These are phyloP conservation scores for Craseonycteris thonglongyai DNA, from an alignment of 2,113 vertebrate genomes.

Conservation along the genomic window DNA sequence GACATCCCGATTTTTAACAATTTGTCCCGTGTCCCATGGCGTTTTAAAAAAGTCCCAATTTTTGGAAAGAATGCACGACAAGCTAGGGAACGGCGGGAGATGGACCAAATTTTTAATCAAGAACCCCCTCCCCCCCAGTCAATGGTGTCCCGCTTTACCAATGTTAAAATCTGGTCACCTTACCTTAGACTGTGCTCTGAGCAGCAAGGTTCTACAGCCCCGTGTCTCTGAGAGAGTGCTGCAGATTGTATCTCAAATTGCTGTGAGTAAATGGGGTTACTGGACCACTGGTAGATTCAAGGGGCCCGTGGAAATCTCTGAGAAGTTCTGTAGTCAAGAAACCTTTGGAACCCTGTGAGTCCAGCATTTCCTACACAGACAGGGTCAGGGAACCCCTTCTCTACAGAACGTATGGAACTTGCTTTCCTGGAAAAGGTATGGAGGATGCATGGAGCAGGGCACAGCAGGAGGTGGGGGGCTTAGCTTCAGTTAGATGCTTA, in stretches of 20 bases:
- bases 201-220: background rate
- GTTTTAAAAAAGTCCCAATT: no score
- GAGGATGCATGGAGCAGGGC: background rate
- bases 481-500: background rate
- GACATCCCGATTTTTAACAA: no score
- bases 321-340: background rate
- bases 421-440: background rate
- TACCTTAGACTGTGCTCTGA: accelerated
- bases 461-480: background rate
- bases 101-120: no score
- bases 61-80: no score
- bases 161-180: no score
- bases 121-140: no score
- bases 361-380: background rate
- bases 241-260: background rate
- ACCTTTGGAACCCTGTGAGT: background rate
- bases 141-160: no score
- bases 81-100: no score
- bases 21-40: no score
- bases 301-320: background rate
- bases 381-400: background rate
- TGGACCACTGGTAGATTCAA: background rate
- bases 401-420: background rate
- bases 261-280: background rate
- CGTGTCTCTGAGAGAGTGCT: background rate